These are phyloP conservation scores for Drosophila grimshawi DNA, from an alignment of 1,140 invertebrate species.

Conservation along the genomic window DNA sequence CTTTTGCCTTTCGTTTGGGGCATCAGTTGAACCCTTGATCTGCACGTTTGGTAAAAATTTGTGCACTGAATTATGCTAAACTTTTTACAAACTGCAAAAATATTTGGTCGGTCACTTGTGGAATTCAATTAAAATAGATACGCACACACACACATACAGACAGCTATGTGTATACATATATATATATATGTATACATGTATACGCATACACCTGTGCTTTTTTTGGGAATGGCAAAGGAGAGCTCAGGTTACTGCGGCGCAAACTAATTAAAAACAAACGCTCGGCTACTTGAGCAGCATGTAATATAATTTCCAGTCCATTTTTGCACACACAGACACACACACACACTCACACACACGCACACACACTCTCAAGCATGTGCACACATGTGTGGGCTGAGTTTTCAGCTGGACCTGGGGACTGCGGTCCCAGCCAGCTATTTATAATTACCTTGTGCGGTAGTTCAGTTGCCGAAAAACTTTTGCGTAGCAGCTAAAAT, in stretches of 20 bases:
- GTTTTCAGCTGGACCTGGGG: conserved; percentile 11
- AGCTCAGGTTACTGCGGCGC: conserved; percentile 32
- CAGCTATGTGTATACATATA: neutral
- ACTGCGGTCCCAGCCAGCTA: conserved; percentile 42
- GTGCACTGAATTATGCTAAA: conserved; percentile 36
- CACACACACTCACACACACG: conserved; percentile 3
- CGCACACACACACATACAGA: conserved; percentile 11
- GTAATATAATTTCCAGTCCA: conserved; percentile 47
- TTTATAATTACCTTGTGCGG: conserved; percentile 52
- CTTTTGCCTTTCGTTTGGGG: neutral
- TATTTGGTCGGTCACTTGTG: conserved; percentile 35
- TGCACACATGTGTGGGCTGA: conserved; percentile 9
- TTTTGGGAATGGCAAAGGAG: neutral
- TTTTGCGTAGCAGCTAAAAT: conserved; percentile 37
- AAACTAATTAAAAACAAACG: conserved; percentile 59
- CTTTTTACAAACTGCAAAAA: conserved; percentile 35
- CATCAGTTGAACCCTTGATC: neutral
- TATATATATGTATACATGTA: neutral
- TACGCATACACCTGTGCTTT: neutral
- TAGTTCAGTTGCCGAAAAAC: conserved; percentile 33
- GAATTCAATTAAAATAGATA: conserved; percentile 45
- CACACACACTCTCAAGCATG: neutral
- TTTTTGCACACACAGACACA: conserved; percentile 13
- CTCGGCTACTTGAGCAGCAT: conserved; percentile 49
- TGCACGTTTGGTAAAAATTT: neutral